These are phyloP conservation scores for Lichenostomus cassidix DNA, from an alignment of 2,113 vertebrate species.

Conservation along the genomic window DNA sequence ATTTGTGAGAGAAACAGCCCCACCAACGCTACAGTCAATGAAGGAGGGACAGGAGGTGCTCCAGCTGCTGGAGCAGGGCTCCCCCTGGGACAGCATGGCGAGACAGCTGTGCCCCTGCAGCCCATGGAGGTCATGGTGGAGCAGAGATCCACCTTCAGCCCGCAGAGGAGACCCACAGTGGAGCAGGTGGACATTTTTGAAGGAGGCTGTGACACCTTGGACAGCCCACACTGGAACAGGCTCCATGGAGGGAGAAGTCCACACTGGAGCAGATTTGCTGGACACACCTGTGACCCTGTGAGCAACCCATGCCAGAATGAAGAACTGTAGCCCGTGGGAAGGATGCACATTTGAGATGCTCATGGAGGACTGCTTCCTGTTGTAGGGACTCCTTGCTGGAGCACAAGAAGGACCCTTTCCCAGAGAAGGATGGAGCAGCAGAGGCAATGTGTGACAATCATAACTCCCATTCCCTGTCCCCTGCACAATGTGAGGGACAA, in stretches of 20 bases:
- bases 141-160: background rate
- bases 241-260: background rate
- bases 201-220: rapidly evolving
- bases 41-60: background rate
- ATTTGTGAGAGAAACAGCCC: background rate
- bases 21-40: background rate
- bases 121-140: background rate
- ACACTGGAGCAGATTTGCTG: background rate
- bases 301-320: too few relatives aligned
- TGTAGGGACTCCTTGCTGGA: background rate
- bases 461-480: background rate
- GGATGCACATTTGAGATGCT: background rate
- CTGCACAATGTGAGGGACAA: background rate
- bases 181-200: too few relatives aligned
- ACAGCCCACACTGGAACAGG: background rate
- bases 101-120: too few relatives aligned
- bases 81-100: rapidly evolving
- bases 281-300: background rate
- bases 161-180: rapidly evolving
- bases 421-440: background rate
- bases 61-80: background rate
- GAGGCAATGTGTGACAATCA: background rate
- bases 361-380: background rate
- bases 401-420: background rate
- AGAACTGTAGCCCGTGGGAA: background rate